phyloP scores from a whole-genome alignment of 2,797 vertebrate genomes.

The Botia kubotai region DNA sequence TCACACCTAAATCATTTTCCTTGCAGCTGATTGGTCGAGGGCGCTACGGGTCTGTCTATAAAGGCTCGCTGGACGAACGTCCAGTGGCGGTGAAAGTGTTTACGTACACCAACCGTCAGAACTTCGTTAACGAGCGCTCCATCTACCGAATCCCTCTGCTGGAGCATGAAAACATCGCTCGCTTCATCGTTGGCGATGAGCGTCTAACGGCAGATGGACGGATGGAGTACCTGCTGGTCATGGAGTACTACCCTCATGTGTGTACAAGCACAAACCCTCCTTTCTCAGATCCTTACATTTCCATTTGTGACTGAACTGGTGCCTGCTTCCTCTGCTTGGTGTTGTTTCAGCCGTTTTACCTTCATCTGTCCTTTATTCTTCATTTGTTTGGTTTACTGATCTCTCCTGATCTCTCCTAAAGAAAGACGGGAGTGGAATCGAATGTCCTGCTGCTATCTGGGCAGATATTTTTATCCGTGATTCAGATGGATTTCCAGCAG shows the following conservation, averaged over 20 bases:
- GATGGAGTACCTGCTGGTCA: slow-evolving; percentile 90
- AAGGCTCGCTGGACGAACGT: slow-evolving; percentile 87
- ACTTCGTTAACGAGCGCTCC: slow-evolving; percentile 89
- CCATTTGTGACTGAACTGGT: not conserved
- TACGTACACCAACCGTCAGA: slow-evolving; percentile 88
- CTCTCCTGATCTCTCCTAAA: slow-evolving; percentile 47
- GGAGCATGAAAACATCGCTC: slow-evolving; percentile 91
- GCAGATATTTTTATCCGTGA: slow-evolving; percentile 57
- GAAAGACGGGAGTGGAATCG: slow-evolving; percentile 40
- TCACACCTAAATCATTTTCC: not conserved
- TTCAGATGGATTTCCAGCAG: slow-evolving; percentile 52
- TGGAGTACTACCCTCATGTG: slow-evolving; percentile 91
- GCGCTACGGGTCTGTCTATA: slow-evolving; percentile 90
- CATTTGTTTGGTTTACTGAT: slow-evolving; percentile 37
- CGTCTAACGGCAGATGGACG: slow-evolving; percentile 83
- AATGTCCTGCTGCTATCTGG: slow-evolving; percentile 51
- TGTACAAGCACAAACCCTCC: slow-evolving; percentile 68
- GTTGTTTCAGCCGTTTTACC: slow-evolving; percentile 51
- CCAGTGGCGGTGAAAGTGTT: slow-evolving; percentile 93
- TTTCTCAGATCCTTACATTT: slow-evolving; percentile 13
- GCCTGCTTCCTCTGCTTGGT: slow-evolving; percentile 9
- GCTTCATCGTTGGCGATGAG: slow-evolving; percentile 89
- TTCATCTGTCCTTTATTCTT: slow-evolving; percentile 55
- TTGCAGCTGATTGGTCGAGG: slow-evolving; percentile 92
- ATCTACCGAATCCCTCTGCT: slow-evolving; percentile 91